Evolutionary conservation across 2,888 invertebrate genomes (phyloP).

Genomic region (Euphydryas editha): DNA sequence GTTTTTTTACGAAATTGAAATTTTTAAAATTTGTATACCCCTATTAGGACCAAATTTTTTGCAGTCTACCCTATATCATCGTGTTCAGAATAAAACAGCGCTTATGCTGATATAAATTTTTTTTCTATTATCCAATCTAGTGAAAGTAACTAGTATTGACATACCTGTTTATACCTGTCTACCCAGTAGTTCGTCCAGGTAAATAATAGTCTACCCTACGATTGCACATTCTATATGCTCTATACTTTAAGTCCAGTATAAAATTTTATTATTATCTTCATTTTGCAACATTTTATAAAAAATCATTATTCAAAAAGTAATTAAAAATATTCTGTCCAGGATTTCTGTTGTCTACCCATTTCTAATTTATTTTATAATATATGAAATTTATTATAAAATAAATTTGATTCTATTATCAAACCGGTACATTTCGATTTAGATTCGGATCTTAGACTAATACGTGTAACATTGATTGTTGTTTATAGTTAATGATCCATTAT

Average conservation of each 20-base stretch:
- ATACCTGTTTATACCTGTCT: too few relatives aligned
- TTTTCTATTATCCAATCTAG: conserved; percentile 11
- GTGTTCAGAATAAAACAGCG: conserved; percentile 28
- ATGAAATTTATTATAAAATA: neutral
- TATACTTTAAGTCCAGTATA: neutral
- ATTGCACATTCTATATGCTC: too few relatives aligned
- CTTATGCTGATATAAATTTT: conserved; percentile 30
- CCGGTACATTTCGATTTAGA: neutral
- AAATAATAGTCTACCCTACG: too few relatives aligned
- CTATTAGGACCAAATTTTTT: conserved; percentile 11
- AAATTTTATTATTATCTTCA: conserved; percentile 2
- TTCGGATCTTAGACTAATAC: conserved; percentile 8
- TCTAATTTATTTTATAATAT: neutral
- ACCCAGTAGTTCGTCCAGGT: too few relatives aligned
- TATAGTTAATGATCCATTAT: too few relatives aligned
- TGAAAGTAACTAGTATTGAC: too few relatives aligned
- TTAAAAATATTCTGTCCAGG: conserved; percentile 2
- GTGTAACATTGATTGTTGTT: too few relatives aligned
- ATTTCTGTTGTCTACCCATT: neutral
- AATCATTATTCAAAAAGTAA: neutral
- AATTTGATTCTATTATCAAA: neutral
- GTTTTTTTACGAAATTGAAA: neutral
- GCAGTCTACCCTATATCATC: conserved; percentile 18
- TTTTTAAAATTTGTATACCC: neutral
- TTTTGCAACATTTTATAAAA: neutral